Conservation (phyloP, 2,888 invertebrate species). For the Parelbella ahira region DNA sequence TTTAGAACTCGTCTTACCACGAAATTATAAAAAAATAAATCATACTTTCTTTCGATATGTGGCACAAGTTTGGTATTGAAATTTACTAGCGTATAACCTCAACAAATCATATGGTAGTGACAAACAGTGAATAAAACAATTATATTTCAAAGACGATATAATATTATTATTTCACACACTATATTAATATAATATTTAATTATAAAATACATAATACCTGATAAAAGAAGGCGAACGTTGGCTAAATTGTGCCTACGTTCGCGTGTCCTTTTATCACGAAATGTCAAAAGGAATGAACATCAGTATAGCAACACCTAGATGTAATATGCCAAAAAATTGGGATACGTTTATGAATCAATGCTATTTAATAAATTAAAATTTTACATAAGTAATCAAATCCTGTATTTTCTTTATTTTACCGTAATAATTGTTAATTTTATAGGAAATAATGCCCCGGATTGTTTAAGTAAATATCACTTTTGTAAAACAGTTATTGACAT, state of each 20-base stretch:
- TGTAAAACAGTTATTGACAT: no score
- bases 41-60: conserved; percentile 52
- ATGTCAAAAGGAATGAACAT: conserved; percentile 70
- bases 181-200: conserved; percentile 22
- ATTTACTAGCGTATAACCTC: conserved; percentile 56
- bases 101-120: conserved; percentile 40
- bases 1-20: conserved; percentile 20
- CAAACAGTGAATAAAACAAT: conserved; percentile 20
- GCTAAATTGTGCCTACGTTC: conserved; percentile 71
- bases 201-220: conserved; percentile 52
- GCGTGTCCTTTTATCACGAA: conserved; percentile 70
- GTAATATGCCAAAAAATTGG: no score
- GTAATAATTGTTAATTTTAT: no score
- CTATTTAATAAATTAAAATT: no score
- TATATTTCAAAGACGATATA: conserved; percentile 10
- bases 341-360: no score
- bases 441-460: no score
- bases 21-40: conserved; percentile 32
- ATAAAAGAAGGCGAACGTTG: conserved; percentile 65
- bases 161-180: conserved; percentile 2
- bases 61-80: conserved; percentile 42
- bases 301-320: no score
- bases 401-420: no score
- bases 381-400: no score
- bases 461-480: no score